Evolutionary conservation across 2,888 invertebrate genomes (phyloP).

Genomic region (Latrodectus hesperus): DNA sequence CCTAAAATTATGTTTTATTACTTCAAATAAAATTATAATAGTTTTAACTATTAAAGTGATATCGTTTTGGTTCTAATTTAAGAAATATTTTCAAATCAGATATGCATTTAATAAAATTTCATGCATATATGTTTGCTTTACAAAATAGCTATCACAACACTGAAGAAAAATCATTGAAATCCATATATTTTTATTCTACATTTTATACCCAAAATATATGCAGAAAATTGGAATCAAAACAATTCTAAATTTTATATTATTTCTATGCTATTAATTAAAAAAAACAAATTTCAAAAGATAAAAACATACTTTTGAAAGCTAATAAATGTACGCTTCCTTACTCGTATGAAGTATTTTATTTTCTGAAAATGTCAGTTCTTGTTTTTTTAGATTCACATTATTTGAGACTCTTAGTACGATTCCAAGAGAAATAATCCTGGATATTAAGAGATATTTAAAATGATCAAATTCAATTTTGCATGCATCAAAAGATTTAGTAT

Average conservation of each 20-base stretch:
- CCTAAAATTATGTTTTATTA: too few relatives aligned
- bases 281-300: slow-evolving; percentile 54
- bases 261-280: slow-evolving; percentile 52
- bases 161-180: too few relatives aligned
- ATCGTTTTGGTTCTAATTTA: too few relatives aligned
- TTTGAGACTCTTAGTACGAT: slow-evolving; percentile 55
- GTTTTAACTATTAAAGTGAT: too few relatives aligned
- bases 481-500: too few relatives aligned
- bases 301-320: slow-evolving; percentile 56
- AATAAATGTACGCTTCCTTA: slow-evolving; percentile 51
- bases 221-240: slow-evolving; percentile 37
- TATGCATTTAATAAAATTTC: too few relatives aligned
- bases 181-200: too few relatives aligned
- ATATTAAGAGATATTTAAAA: slow-evolving; percentile 48
- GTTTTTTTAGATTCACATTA: slow-evolving; percentile 50
- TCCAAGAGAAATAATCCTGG: slow-evolving; percentile 46
- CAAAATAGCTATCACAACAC: too few relatives aligned
- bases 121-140: too few relatives aligned
- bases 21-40: too few relatives aligned
- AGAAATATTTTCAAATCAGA: too few relatives aligned
- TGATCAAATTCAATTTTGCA: too few relatives aligned
- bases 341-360: slow-evolving; percentile 47
- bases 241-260: slow-evolving; percentile 52
- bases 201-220: slow-evolving; percentile 19
- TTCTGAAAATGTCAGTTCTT: slow-evolving; percentile 51